Evolutionary conservation across 1,140 invertebrate genomes (phyloP), one percentile per base, ranked within the genome.

Genomic region (Nautilus pompilius): DNA sequence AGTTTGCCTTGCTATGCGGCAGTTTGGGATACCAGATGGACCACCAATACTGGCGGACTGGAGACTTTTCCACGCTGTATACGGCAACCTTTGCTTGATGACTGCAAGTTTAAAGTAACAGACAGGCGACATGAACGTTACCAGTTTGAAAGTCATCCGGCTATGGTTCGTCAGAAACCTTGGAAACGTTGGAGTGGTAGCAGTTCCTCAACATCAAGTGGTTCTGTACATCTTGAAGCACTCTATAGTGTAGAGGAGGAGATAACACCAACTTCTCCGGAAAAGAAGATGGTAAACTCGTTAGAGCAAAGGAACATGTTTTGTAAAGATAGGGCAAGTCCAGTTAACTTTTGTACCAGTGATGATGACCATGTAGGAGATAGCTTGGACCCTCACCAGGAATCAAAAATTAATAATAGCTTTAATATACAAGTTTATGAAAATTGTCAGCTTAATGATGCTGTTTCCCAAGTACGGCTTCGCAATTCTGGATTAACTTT

Each of bases 131-230:
- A 41, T 36, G 56, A 36, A 26, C 36, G 36, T 10, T 58, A 58
- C 33, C 56, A 53, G 49, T 53, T 28, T 24, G 49, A 53, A 24
- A 53, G 49, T 28, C 49, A 53, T 17, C 49, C 49, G 6, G 49
- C 49, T 15, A 22, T 28, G 15, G 26, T 15, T 13, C 49, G 49
- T 24, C 49, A 53, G 26, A 53, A 53, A 28, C 49, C 49, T 15
- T 53, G 49, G 49, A 53, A 53, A 17, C 26, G 24, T 15, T 53
- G 49, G 49, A 53, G 49, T 24, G 49, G 24, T 53, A 24, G 49
- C 26, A 53, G 20, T 24, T 53, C 49, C 49, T 53, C 49, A 53
- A 53, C 68, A 2, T 69, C 67, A 17, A 73, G 65, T 62, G 66
- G 67, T 1, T 66, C 63, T 13, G 60, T 66, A 15, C 49, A 53